Evolutionary conservation across 1,140 invertebrate species (phyloP).

Genomic region (Nephotettix cincticeps): DNA sequence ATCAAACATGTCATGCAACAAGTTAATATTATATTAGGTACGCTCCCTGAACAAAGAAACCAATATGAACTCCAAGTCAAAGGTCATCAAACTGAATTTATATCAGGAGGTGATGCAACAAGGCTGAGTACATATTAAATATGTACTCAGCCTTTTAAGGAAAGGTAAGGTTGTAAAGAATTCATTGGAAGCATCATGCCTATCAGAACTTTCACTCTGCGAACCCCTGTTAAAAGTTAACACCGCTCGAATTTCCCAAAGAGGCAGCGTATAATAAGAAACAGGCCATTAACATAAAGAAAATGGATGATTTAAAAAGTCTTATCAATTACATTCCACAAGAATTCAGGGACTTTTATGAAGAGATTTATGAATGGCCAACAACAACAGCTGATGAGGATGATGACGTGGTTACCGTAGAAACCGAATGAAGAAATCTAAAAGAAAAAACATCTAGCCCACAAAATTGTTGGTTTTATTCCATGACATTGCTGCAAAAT

Average conservation of each 20-base stretch:
- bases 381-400: not conserved
- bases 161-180: not conserved
- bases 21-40: too few relatives aligned
- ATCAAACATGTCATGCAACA: too few relatives aligned
- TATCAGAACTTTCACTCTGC: not conserved
- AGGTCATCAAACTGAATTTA: too few relatives aligned
- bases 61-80: too few relatives aligned
- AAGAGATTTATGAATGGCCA: not conserved
- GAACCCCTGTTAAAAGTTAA: not conserved
- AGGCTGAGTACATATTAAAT: too few relatives aligned
- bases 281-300: not conserved
- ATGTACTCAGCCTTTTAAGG: too few relatives aligned
- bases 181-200: not conserved
- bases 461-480: not conserved
- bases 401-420: not conserved
- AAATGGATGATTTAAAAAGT: slow-evolving; percentile 3
- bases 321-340: not conserved
- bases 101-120: too few relatives aligned
- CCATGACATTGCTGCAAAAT: not conserved
- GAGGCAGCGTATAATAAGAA: not conserved
- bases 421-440: not conserved
- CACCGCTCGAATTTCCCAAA: not conserved
- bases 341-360: not conserved
- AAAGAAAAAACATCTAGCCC: not conserved
- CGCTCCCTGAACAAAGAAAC: too few relatives aligned